Conservation (phyloP, 2,888 invertebrate species). For the Rotaria macrura region DNA sequence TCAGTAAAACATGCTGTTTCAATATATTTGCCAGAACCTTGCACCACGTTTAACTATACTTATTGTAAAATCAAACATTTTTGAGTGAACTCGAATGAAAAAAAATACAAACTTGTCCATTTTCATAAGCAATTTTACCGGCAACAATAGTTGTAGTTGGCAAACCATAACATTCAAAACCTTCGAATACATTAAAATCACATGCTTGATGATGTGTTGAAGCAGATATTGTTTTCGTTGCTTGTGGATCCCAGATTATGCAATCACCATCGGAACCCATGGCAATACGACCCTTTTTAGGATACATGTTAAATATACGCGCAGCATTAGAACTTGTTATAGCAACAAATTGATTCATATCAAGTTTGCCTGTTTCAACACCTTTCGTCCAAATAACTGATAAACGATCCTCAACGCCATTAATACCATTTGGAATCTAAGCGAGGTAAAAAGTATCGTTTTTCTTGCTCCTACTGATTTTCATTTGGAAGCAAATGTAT, state of each 20-base stretch:
- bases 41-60: slow-evolving; percentile 62
- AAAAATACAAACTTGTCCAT: slow-evolving; percentile 55
- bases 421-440: slow-evolving; percentile 82
- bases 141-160: slow-evolving; percentile 81
- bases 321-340: slow-evolving; percentile 84
- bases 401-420: slow-evolving; percentile 91
- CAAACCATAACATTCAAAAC: slow-evolving; percentile 78
- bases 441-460: no score
- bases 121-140: slow-evolving; percentile 81
- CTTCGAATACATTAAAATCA: slow-evolving; percentile 96
- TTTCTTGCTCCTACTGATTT: background rate
- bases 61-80: no score
- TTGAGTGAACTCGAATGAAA: no score
- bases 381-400: slow-evolving; percentile 92
- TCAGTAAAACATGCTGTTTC: slow-evolving; percentile 66
- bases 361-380: slow-evolving; percentile 56
- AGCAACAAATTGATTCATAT: slow-evolving; percentile 83
- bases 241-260: slow-evolving; percentile 83
- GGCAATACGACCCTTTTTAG: slow-evolving; percentile 69
- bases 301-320: slow-evolving; percentile 90
- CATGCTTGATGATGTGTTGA: slow-evolving; percentile 79
- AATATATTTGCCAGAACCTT: slow-evolving; percentile 78
- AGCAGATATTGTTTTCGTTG: slow-evolving; percentile 74
- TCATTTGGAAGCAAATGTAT: background rate
- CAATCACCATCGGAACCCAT: slow-evolving; percentile 90